Percentiles rank a stretch among this genome's conserved stretches.
These are phyloP conservation scores for Hephaestus fuliginosus DNA, from an alignment of 2,797 vertebrate species.

Conservation along the genomic window DNA sequence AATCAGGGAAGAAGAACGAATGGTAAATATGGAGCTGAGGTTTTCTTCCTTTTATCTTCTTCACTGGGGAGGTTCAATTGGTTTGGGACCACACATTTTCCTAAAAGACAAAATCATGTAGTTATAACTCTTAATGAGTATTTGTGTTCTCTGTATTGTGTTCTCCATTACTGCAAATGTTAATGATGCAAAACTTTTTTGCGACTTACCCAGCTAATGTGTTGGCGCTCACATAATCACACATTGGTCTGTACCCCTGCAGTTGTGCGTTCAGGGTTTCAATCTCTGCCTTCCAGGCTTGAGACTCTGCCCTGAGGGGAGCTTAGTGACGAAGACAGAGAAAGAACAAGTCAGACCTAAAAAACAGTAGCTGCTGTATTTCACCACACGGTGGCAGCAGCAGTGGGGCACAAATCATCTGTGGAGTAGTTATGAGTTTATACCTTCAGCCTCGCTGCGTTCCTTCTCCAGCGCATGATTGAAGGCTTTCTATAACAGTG, in stretches of 20 bases:
- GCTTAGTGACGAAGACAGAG: slow-evolving; percentile 51
- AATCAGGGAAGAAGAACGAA: not conserved
- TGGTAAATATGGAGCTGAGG: not conserved
- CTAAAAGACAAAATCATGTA: slow-evolving; percentile 58
- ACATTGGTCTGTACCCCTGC: slow-evolving; percentile 53
- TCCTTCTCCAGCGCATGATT: not conserved
- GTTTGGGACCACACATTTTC: slow-evolving; percentile 37
- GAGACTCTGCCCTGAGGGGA: slow-evolving; percentile 35
- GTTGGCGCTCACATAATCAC: slow-evolving; percentile 56
- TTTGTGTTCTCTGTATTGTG: not conserved
- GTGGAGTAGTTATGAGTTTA: not conserved
- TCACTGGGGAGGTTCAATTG: fast-evolving
- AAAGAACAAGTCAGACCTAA: not conserved
- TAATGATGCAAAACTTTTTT: not conserved
- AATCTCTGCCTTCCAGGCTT: slow-evolving; percentile 50
- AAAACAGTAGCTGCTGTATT: not conserved
- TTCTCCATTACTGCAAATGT: not conserved
- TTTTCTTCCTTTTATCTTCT: not conserved
- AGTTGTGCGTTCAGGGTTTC: slow-evolving; percentile 33
- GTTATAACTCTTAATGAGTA: not conserved
- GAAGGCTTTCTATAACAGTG: slow-evolving; percentile 22
- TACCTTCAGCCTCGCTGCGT: slow-evolving; percentile 27
- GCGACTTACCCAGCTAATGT: slow-evolving; percentile 27
- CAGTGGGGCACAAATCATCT: not conserved
- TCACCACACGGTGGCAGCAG: slow-evolving; percentile 55